phyloP scores from a whole-genome alignment of 2,797 vertebrate species.

The Anas acuta region DNA sequence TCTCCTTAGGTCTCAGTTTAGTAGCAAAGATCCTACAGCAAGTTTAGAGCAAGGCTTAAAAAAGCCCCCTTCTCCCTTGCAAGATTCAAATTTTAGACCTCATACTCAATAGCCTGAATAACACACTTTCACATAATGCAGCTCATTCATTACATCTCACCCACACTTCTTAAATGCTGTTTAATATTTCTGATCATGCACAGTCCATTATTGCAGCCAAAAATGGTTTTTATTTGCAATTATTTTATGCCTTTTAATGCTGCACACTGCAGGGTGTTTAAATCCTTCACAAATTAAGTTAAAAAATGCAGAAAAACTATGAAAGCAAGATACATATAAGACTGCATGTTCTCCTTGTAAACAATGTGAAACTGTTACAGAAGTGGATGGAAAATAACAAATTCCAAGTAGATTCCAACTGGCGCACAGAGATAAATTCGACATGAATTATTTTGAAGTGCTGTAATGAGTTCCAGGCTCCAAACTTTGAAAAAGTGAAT shows the following conservation, averaged over 20 bases:
- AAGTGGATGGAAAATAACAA: slow-evolving; percentile 26
- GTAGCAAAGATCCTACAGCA: neutral
- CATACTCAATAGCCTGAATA: neutral
- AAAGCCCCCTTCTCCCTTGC: neutral
- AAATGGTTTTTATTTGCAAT: slow-evolving; percentile 41
- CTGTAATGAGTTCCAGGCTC: slow-evolving; percentile 8
- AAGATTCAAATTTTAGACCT: neutral
- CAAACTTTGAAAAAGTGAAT: neutral
- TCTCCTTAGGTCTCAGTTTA: neutral
- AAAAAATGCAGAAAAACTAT: slow-evolving; percentile 24
- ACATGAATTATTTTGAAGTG: neutral
- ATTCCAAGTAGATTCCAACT: neutral
- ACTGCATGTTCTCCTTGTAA: neutral
- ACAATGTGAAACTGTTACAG: neutral
- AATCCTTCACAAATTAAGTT: neutral
- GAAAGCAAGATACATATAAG: slow-evolving; percentile 2
- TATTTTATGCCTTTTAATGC: slow-evolving; percentile 16
- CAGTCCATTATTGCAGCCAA: slow-evolving; percentile 31
- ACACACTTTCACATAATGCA: neutral
- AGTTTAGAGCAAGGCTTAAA: neutral
- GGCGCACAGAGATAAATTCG: slow-evolving; percentile 10
- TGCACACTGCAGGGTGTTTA: slow-evolving; percentile 1
- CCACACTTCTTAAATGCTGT: slow-evolving; percentile 31
- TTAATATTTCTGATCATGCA: slow-evolving; percentile 42
- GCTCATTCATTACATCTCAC: slow-evolving; percentile 32